A percentile compares a stretch with the other conserved stretches of the same genome.
These are phyloP conservation scores for Nothoprocta perdicaria DNA, from an alignment of 2,113 vertebrate genomes.

Conservation along the genomic window DNA sequence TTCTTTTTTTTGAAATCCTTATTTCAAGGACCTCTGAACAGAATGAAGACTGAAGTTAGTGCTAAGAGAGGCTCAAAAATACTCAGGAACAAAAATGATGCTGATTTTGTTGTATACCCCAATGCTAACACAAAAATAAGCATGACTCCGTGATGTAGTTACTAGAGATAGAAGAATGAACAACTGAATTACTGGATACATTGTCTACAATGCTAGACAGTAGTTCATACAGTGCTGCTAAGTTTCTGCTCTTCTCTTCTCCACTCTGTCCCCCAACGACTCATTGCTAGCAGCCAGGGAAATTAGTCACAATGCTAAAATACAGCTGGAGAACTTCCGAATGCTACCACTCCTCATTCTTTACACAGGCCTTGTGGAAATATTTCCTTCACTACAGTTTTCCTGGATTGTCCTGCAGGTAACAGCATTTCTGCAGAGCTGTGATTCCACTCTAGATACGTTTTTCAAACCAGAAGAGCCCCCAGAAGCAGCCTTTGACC, in stretches of 20 bases:
- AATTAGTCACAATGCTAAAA: background rate
- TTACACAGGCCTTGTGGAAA: background rate
- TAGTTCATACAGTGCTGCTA: background rate
- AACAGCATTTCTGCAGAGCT: constrained; percentile 7
- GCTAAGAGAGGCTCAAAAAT: background rate
- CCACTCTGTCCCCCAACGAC: background rate
- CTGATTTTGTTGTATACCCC: background rate
- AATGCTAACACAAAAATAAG: background rate
- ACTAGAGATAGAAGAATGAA: background rate
- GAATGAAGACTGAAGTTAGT: background rate
- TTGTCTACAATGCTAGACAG: background rate
- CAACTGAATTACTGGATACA: no score
- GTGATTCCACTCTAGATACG: background rate
- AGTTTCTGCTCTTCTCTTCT: background rate
- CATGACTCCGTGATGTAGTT: background rate
- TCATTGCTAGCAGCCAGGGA: background rate
- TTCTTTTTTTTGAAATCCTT: background rate
- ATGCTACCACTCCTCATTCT: background rate
- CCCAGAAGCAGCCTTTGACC: background rate
- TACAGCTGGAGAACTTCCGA: background rate
- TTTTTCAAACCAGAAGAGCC: background rate
- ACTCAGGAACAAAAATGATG: background rate
- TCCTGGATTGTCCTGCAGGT: background rate
- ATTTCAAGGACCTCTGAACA: background rate
- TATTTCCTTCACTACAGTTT: background rate